Conservation (phyloP, 1,140 invertebrate genomes). For the Drosophila parabipectinata region DNA sequence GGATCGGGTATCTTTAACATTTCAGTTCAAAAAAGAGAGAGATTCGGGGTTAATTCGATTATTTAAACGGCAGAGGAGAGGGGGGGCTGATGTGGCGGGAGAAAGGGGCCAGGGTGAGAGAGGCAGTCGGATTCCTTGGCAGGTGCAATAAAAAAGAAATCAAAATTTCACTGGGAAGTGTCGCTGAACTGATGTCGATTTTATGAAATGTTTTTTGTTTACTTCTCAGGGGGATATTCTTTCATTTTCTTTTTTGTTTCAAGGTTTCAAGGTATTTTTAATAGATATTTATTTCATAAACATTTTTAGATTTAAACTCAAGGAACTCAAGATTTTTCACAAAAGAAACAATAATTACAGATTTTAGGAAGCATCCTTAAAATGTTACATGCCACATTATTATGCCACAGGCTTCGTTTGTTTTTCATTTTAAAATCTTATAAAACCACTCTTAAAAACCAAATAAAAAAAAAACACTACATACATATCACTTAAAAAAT, state of each 20-base stretch:
- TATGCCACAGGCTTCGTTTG: background rate
- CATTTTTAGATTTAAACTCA: no score
- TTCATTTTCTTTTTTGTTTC: background rate
- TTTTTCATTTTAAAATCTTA: background rate
- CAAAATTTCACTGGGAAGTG: background rate
- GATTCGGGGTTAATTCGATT: conserved; percentile 43
- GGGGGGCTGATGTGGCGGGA: background rate
- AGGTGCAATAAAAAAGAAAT: conserved; percentile 24
- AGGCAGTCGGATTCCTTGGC: conserved; percentile 11
- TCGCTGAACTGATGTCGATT: conserved; percentile 6
- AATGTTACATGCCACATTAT: no score
- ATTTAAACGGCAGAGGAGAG: conserved; percentile 15
- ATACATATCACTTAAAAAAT: conserved; percentile 1
- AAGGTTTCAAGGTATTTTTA: background rate
- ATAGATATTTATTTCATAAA: no score
- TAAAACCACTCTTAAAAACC: background rate
- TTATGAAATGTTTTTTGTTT: conserved; percentile 4
- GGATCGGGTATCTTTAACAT: conserved; percentile 35
- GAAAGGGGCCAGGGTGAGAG: no score
- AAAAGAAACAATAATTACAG: no score
- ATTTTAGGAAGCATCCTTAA: no score
- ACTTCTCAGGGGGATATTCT: background rate
- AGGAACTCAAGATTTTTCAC: no score
- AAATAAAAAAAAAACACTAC: no score
- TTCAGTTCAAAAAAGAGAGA: conserved; percentile 13